A percentile compares a stretch with the other conserved stretches of the same genome.
phyloP scores from a whole-genome alignment of 2,113 vertebrate genomes.

The Nibea coibor region DNA sequence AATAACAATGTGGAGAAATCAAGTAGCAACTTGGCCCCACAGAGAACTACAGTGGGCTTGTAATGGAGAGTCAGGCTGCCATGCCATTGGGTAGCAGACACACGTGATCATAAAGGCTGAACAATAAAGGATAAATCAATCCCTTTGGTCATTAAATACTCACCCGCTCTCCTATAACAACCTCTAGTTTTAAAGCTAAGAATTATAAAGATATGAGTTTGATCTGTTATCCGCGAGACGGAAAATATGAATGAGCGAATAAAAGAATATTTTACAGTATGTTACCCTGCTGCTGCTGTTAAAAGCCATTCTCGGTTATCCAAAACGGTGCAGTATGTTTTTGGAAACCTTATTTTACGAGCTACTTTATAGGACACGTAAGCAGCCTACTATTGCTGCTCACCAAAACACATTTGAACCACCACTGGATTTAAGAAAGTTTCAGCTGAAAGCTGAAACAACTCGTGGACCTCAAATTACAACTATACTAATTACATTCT shows the following conservation, averaged over 20 bases:
- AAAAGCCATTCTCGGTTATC: slow-evolving; percentile 31
- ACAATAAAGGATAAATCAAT: slow-evolving; percentile 99
- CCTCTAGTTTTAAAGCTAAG: slow-evolving; percentile 90
- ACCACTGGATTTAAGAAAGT: slow-evolving; percentile 47
- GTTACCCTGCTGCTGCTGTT: slow-evolving; percentile 24
- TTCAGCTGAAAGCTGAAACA: slow-evolving; percentile 9
- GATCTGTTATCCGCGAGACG: slow-evolving; percentile 32
- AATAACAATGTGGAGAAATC: slow-evolving; percentile 97
- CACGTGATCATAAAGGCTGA: slow-evolving; percentile 92
- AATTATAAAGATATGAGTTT: slow-evolving; percentile 81
- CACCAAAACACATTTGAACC: slow-evolving; percentile 68
- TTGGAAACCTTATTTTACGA: slow-evolving; percentile 77
- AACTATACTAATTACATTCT: background rate
- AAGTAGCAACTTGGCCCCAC: slow-evolving; percentile 97
- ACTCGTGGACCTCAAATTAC: slow-evolving; percentile 7
- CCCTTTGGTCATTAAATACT: slow-evolving; percentile 95
- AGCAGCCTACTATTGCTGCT: slow-evolving; percentile 66
- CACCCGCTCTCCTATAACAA: slow-evolving; percentile 93
- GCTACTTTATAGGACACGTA: slow-evolving; percentile 79
- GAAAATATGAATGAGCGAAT: slow-evolving; percentile 33
- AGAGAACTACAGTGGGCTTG: slow-evolving; percentile 94
- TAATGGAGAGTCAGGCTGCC: slow-evolving; percentile 90
- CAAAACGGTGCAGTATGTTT: slow-evolving; percentile 67
- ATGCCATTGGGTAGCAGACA: slow-evolving; percentile 87
- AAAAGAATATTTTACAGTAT: background rate